Evolutionary conservation across 2,888 invertebrate species (phyloP).

Genomic region (Quadriops clusia): DNA sequence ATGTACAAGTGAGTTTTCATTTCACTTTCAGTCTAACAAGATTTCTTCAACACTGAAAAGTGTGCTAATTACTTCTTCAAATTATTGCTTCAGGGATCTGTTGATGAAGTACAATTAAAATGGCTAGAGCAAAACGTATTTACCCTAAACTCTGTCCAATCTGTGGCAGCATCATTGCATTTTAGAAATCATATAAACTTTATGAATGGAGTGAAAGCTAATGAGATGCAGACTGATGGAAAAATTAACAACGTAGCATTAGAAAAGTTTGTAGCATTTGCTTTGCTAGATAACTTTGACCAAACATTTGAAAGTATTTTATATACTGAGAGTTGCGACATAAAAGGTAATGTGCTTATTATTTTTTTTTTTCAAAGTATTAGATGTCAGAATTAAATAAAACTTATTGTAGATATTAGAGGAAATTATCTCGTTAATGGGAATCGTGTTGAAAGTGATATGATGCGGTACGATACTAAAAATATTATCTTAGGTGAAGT

Average conservation of each 20-base stretch:
- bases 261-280: conserved; percentile 33
- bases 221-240: conserved; percentile 29
- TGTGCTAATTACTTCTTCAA: conserved; percentile 2
- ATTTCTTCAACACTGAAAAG: conserved; percentile 2
- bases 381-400: background rate
- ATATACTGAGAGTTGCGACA: conserved; percentile 22
- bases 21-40: conserved; percentile 9
- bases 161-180: conserved; percentile 32
- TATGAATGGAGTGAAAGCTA: conserved; percentile 27
- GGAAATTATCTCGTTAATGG: conserved; percentile 38
- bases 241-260: conserved; percentile 31
- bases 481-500: conserved; percentile 39
- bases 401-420: conserved; percentile 21
- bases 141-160: conserved; percentile 40
- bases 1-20: conserved; percentile 25
- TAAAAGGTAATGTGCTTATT: conserved; percentile 18
- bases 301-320: conserved; percentile 34
- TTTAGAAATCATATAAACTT: conserved; percentile 36
- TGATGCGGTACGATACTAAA: conserved; percentile 35
- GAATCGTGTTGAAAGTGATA: conserved; percentile 40
- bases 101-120: conserved; percentile 38
- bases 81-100: conserved; percentile 33
- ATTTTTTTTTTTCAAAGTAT: background rate
- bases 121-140: conserved; percentile 40
- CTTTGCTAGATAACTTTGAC: conserved; percentile 33